Conservation (phyloP, 1,140 invertebrate species). For the Hermetia illucens region DNA sequence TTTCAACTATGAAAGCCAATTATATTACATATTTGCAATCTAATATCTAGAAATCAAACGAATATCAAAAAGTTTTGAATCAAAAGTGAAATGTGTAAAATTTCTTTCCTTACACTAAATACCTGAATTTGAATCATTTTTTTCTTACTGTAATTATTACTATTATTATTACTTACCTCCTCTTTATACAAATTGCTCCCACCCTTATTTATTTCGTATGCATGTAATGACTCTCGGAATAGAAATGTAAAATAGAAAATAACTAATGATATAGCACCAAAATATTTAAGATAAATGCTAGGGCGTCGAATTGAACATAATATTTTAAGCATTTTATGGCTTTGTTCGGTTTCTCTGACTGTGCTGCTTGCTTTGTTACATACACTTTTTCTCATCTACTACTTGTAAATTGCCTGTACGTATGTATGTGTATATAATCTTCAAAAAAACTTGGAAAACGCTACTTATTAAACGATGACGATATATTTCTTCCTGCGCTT, state of each 20-base stretch:
- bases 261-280: constrained; percentile 17
- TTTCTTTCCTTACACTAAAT: not conserved
- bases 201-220: constrained; percentile 15
- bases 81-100: not conserved
- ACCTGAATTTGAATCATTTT: not conserved
- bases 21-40: constrained; percentile 8
- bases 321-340: constrained; percentile 24
- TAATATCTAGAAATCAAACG: constrained; percentile 5
- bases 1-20: too few relatives aligned
- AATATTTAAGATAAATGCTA: constrained; percentile 22
- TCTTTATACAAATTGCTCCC: not conserved
- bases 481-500: too few relatives aligned
- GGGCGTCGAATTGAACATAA: constrained; percentile 20
- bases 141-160: not conserved
- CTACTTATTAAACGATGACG: too few relatives aligned
- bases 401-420: too few relatives aligned
- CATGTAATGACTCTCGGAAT: constrained; percentile 25
- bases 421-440: too few relatives aligned
- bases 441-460: too few relatives aligned
- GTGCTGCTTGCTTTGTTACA: too few relatives aligned
- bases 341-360: too few relatives aligned
- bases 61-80: not conserved
- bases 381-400: too few relatives aligned
- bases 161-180: not conserved
- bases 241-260: constrained; percentile 25